A percentile compares a stretch with the other conserved stretches of the same genome.
These are phyloP conservation scores for Anomalospiza imberbis DNA, from an alignment of 2,797 vertebrate genomes.

Conservation along the genomic window DNA sequence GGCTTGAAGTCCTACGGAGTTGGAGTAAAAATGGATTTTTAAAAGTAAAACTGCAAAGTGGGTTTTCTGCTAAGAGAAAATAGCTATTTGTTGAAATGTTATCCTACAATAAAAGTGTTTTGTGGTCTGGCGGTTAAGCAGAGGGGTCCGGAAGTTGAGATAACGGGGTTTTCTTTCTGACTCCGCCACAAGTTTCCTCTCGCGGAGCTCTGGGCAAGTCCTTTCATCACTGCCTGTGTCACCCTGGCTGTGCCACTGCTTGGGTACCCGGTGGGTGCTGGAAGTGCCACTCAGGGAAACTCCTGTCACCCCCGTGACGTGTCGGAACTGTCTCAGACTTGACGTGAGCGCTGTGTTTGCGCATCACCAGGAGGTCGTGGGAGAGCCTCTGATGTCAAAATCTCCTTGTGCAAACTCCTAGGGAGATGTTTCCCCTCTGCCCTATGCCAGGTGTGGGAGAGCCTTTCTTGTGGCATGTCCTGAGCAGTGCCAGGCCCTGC, in stretches of 20 bases:
- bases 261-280: background rate
- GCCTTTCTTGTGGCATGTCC: fast-evolving
- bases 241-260: background rate
- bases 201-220: background rate
- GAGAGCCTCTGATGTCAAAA: background rate
- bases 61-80: conserved; percentile 49
- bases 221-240: background rate
- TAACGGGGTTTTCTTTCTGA: conserved; percentile 58
- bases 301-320: fast-evolving
- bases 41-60: conserved; percentile 30
- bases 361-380: background rate
- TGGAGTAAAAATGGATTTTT: conserved; percentile 24
- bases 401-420: fast-evolving
- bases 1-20: background rate
- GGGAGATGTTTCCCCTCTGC: background rate
- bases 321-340: fast-evolving
- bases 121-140: conserved; percentile 66
- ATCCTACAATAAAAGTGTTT: conserved; percentile 54
- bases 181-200: conserved; percentile 41
- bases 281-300: fast-evolving
- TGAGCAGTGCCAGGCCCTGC: background rate
- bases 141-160: conserved; percentile 48
- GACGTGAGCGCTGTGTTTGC: fast-evolving
- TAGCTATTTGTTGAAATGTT: conserved; percentile 44
- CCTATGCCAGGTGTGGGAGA: fast-evolving